Base-by-base conservation (phyloP, 1,140 invertebrate genomes). In the Diorhabda elongata region DNA sequence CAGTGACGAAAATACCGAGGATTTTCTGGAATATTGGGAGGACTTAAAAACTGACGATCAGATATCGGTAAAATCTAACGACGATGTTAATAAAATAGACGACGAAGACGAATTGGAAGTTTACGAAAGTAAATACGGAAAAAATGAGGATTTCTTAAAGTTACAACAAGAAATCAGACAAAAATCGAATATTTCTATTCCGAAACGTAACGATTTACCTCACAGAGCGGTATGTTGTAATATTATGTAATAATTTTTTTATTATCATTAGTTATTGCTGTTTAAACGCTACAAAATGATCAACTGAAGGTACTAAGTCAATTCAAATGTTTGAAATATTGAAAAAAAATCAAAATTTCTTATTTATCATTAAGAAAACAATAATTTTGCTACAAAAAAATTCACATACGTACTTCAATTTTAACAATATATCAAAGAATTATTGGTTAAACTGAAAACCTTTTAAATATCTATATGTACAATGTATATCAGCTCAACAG, bases 201-300 rank as follows among this genome's bases (percentile, higher is more conserved):
- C 74, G 3, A 74, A 72, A 66, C 73, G 75, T 43, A 73, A 71
- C 6, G 66, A 69, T 44, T 67, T 81, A 11, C 79, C 79, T 26
- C 77, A 79, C 68, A 63, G 77, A 45, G 77, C 79, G 4, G 75
- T 80, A 42, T 81, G 80, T 74, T 81, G 80, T 70, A 79, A 71
- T 61, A 67, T 81, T 6, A 79, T 79, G 77, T 79, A 67, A 79
- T 52, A 26, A 26, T 26, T 26, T 26, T 26, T 26, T 26, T 26
- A 26, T 26, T 26, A 26, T 26, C 26, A 26, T 26, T 26, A 26
- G 26, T 26, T 26, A 26, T 26, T 26, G 26, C 26, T 26, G 26
- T 26, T 26, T 26, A 26, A 26, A 26, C 26, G 26, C 26, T 26
- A 26, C 26, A 26, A 26, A 26, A 26, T 26, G 26, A 26, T 26